Percentiles rank a stretch among this genome's conserved stretches.
Conservation (phyloP, 2,113 vertebrate species). For the Oncorhynchus gorbuscha region DNA sequence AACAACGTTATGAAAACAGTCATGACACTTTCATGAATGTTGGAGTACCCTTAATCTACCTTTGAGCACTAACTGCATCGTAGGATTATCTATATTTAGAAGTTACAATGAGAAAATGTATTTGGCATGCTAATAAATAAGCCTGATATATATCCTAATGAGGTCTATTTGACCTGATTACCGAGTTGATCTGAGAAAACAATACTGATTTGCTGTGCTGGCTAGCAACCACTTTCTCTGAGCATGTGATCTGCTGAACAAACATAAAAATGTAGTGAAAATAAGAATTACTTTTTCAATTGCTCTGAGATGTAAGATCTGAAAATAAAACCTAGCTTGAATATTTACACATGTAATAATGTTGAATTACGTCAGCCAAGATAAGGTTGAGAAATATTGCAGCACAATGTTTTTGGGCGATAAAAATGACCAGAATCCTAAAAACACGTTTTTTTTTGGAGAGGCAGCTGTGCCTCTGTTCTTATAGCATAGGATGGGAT, state of each 20-base stretch:
- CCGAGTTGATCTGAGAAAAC: conserved; percentile 51
- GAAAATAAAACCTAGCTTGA: conserved; percentile 40
- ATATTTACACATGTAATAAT: conserved; percentile 48
- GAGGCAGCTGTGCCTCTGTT: conserved; percentile 55
- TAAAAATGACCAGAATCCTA: conserved; percentile 39
- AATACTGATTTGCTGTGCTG: conserved; percentile 53
- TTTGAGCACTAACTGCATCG: neutral
- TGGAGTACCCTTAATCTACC: neutral
- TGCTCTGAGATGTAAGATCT: conserved; percentile 35
- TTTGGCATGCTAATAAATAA: neutral
- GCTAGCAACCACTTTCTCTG: conserved; percentile 33
- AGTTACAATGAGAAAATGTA: neutral
- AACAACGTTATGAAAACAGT: no score
- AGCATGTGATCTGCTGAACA: conserved; percentile 50
- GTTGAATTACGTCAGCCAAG: conserved; percentile 34
- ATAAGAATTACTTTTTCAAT: conserved; percentile 33
- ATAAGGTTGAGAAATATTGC: conserved; percentile 23
- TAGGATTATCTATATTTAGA: neutral
- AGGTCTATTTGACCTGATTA: conserved; percentile 41
- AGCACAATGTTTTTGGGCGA: conserved; percentile 1
- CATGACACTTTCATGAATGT: no score
- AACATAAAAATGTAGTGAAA: conserved; percentile 44
- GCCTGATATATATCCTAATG: conserved; percentile 23
- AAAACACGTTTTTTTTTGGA: conserved; percentile 57
- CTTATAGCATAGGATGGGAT: conserved; percentile 27